Evolutionary conservation across 2,888 invertebrate genomes (phyloP), one percentile per base, ranked within the genome.

Genomic region (Gymnosoma rotundatum): DNA sequence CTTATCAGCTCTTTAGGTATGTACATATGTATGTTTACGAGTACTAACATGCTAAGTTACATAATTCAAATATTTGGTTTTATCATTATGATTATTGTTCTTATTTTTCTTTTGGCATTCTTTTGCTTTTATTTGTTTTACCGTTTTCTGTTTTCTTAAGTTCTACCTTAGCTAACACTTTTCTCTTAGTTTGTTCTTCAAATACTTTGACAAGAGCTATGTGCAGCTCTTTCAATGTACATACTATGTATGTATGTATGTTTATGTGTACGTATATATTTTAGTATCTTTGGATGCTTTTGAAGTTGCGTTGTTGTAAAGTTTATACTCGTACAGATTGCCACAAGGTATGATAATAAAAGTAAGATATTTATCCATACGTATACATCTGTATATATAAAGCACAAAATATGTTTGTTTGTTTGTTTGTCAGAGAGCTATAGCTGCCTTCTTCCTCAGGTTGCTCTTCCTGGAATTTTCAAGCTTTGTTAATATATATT

Each of bases 41-140:
- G 2, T 52, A 45, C 16, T 4, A 5, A 32, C 48, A 73, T 61
- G n/a, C 45, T 32, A 48, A 81, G 69, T 50, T 75, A 32, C 20
- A 50, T 72, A 66, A 76, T 74, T 80, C 61, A 76, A 76, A 80
- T 83, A 80, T 83, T 83, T 80, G 67, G 76, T 67, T 80, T 83
- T 76, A 80, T 80, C 76, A 83, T 83, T 76, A 80, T 76, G 72
- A 80, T 80, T 70, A 82, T 82, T 83, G 76, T 76, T 83, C 60
- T 83, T 83, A 72, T 79, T 76, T 79, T 79, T 78, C 75, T 76
- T 75, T 75, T 79, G 83, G 72, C 54, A 79, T 79, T 72, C 66
- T 80, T 83, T 76, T 76, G 18, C 20, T 69, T 67, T 58, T 80
- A 63, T 80, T 79, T 76, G 72, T 76, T 75, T 67, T 50, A 80